Evolutionary conservation across 1,140 invertebrate genomes (phyloP).

Genomic region (Helicoverpa zea): DNA sequence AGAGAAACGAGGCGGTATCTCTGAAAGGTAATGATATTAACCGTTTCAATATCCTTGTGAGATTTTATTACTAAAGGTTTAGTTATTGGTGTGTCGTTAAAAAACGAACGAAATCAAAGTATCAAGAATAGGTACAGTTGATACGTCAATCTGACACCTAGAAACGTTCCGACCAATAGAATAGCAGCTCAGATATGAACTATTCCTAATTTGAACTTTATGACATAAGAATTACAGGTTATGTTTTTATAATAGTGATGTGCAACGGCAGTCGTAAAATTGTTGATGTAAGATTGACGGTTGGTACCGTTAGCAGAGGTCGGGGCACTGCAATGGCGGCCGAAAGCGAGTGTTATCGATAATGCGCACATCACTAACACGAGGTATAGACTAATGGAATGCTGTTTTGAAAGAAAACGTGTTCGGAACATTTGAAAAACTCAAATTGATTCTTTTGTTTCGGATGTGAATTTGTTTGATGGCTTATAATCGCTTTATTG

Average conservation of each 20-base stretch:
- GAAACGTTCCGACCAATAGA: slow-evolving; percentile 42
- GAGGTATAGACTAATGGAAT: slow-evolving; percentile 60
- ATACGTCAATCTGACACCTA: slow-evolving; percentile 56
- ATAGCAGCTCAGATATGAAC: background rate
- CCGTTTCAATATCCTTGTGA: slow-evolving; percentile 33
- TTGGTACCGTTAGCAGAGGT: slow-evolving; percentile 67
- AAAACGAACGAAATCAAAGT: slow-evolving; percentile 35
- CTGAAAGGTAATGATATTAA: slow-evolving; percentile 24
- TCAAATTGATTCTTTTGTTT: slow-evolving; percentile 56
- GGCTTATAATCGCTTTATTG: background rate
- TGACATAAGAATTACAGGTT: slow-evolving; percentile 53
- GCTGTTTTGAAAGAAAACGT: slow-evolving; percentile 67
- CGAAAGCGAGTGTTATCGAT: slow-evolving; percentile 63
- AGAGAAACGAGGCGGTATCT: slow-evolving; percentile 21
- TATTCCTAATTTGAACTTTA: slow-evolving; percentile 57
- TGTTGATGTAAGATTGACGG: slow-evolving; percentile 71
- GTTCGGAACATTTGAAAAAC: slow-evolving; percentile 53
- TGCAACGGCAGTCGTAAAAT: slow-evolving; percentile 60
- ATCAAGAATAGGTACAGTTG: background rate
- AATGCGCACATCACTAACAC: slow-evolving; percentile 64
- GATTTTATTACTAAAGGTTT: slow-evolving; percentile 28
- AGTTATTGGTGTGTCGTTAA: slow-evolving; percentile 16
- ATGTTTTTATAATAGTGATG: slow-evolving; percentile 47
- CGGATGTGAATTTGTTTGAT: slow-evolving; percentile 22
- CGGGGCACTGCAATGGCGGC: slow-evolving; percentile 65